These are phyloP conservation scores for Drosophila triauraria DNA, from an alignment of 1,140 invertebrate genomes.

Conservation along the genomic window DNA sequence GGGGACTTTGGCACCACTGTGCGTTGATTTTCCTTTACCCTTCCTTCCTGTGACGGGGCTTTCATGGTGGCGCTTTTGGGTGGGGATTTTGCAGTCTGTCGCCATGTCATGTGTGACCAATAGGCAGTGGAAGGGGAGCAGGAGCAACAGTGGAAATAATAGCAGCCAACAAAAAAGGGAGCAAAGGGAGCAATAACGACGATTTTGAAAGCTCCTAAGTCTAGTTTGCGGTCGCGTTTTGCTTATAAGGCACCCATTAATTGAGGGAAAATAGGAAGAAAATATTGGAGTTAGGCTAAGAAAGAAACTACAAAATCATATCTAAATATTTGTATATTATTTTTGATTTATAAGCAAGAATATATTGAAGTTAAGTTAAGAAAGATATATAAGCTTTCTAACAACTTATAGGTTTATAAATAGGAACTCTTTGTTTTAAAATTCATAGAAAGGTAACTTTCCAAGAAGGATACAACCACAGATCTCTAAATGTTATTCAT, in stretches of 20 bases:
- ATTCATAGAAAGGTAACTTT: too few species aligned
- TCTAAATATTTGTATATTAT: too few species aligned
- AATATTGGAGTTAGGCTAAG: neutral
- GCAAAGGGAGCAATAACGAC: neutral
- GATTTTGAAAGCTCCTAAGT: conserved; percentile 35
- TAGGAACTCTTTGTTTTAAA: too few species aligned
- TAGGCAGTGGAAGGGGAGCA: neutral
- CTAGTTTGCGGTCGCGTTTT: conserved; percentile 40
- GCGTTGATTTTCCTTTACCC: conserved; percentile 12
- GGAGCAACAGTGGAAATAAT: neutral
- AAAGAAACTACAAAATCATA: too few species aligned
- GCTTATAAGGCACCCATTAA: neutral
- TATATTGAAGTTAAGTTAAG: too few species aligned
- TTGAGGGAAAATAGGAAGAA: neutral
- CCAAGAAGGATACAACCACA: neutral
- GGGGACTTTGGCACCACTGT: conserved; percentile 3
- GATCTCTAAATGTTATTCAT: too few species aligned
- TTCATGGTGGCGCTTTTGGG: neutral
- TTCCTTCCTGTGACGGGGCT: neutral
- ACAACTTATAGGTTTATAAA: too few species aligned
- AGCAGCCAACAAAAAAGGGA: neutral
- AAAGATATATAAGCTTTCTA: neutral
- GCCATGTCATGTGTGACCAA: conserved; percentile 38
- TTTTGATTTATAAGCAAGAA: too few species aligned
- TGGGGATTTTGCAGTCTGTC: conserved; percentile 21